Conservation (phyloP, 1,140 invertebrate species). For the Nebria ingens region DNA sequence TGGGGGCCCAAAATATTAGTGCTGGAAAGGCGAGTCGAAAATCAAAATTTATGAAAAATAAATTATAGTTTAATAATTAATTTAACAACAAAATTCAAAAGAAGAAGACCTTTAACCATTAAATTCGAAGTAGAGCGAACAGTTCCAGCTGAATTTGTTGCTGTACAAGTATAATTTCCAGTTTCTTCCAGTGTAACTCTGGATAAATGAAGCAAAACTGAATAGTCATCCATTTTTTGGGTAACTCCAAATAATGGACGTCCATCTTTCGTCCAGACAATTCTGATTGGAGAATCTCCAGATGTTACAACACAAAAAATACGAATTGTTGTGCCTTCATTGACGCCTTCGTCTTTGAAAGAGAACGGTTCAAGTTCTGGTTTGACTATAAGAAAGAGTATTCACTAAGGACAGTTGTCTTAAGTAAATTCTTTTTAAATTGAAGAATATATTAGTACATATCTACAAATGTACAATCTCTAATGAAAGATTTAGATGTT, state of each 20-base stretch:
- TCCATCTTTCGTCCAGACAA: conserved; percentile 56
- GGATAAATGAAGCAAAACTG: not conserved
- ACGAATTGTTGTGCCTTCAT: conserved; percentile 46
- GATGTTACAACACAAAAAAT: conserved; percentile 61
- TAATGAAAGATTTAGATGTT: too few species aligned
- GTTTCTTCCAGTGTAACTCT: conserved; percentile 37
- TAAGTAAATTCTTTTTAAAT: too few species aligned
- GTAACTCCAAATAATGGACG: conserved; percentile 13
- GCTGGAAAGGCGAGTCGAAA: too few species aligned
- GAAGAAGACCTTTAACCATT: conserved; percentile 43
- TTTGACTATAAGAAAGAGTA: conserved; percentile 43
- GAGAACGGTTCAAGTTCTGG: conserved; percentile 54
- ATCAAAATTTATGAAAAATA: too few species aligned
- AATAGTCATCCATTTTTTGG: not conserved
- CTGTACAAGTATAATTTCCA: conserved; percentile 69
- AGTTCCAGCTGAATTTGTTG: conserved; percentile 53
- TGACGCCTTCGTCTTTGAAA: conserved; percentile 44
- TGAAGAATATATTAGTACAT: too few species aligned
- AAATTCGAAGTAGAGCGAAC: conserved; percentile 47
- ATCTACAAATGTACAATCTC: too few species aligned
- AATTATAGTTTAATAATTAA: too few species aligned
- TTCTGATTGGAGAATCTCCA: conserved; percentile 59
- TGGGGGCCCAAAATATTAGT: too few species aligned
- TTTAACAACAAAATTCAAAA: too few species aligned
- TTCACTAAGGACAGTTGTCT: too few species aligned